Base-by-base conservation (phyloP, 2,113 vertebrate species). In the Alces alces region DNA sequence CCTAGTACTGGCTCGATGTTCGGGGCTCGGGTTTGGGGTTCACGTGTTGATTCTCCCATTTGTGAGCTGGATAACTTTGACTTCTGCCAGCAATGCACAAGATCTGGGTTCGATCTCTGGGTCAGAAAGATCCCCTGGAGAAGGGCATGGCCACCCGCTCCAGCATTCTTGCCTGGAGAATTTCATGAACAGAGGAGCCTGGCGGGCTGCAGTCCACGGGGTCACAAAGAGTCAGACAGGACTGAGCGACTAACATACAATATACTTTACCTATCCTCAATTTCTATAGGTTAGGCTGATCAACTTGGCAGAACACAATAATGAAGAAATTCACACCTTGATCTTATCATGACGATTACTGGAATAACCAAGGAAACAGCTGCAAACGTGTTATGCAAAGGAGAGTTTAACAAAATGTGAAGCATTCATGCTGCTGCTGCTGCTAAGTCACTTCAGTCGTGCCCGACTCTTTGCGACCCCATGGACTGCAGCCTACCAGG, bases 1-100 rank as follows among this genome's bases (percentile, higher is more conserved):
- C 36, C 2, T 2, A 5, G 17, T 6, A 27, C 52, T 43, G 19
- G 43, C 1, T 6, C 5, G 4, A 5, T 16, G 33, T 25, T 6
- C 36, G 14, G 28, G 1, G 58, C 2, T 1, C 11, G 45, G 19
- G 33, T 43, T 43, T 43, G 33, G 16, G 30, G 25, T 89, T 91
- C 61, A 15, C n/a, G 36, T 52, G n/a, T 14, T 6, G 5, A 7
- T 25, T 33, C 92, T 85, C 33, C 47, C 36, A 1, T 50, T 58
- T n/a, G 25, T 58, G n/a, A 96, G 21, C 21, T 60, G 25, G 21
- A 21, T 84, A 30, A 33, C 33, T 25, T 45, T 36, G 39, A 17
- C 39, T 47, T 52, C 54, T 30, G 12, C 30, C 12, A 70, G 70
- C 70, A 76, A 27, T 43, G 23, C 23, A 76, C 6, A 23, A 10